Conservation (phyloP, 2,113 vertebrate genomes). For the Siniperca chuatsi region DNA sequence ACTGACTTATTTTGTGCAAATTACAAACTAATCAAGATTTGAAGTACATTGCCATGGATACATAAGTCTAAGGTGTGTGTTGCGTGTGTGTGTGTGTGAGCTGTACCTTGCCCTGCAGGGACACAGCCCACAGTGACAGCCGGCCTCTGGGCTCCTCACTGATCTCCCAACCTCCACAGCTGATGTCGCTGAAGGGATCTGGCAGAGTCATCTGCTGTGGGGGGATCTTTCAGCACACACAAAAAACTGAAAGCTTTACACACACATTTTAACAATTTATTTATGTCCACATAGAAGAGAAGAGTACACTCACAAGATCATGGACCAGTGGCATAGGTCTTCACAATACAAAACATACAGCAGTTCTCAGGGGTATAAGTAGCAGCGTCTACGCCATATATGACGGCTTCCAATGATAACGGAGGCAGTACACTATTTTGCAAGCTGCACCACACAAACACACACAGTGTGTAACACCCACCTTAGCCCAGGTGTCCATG, state of each 20-base stretch:
- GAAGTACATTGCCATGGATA: neutral
- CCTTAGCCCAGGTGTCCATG: conserved; percentile 94
- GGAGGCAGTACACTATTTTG: too few species aligned
- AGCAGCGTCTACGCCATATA: too few species aligned
- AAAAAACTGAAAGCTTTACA: neutral
- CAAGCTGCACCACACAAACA: neutral
- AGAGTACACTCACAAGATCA: too few species aligned
- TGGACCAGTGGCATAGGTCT: too few species aligned
- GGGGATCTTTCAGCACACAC: conserved; percentile 85
- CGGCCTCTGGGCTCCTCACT: conserved; percentile 90
- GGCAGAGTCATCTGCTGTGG: conserved; percentile 85
- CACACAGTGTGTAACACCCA: conserved; percentile 43
- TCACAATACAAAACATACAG: too few species aligned
- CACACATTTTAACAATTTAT: neutral
- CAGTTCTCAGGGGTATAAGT: too few species aligned
- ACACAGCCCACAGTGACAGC: conserved; percentile 94
- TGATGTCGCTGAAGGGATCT: conserved; percentile 96
- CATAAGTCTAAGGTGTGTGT: neutral
- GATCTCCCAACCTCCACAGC: conserved; percentile 94
- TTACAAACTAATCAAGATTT: neutral
- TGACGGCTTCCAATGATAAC: too few species aligned
- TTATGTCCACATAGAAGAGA: too few species aligned
- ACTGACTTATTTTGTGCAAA: neutral
- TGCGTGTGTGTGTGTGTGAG: neutral
- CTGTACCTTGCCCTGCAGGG: conserved; percentile 94